Evolutionary conservation across 2,797 vertebrate genomes (phyloP).

Genomic region (Gallirallus australis): DNA sequence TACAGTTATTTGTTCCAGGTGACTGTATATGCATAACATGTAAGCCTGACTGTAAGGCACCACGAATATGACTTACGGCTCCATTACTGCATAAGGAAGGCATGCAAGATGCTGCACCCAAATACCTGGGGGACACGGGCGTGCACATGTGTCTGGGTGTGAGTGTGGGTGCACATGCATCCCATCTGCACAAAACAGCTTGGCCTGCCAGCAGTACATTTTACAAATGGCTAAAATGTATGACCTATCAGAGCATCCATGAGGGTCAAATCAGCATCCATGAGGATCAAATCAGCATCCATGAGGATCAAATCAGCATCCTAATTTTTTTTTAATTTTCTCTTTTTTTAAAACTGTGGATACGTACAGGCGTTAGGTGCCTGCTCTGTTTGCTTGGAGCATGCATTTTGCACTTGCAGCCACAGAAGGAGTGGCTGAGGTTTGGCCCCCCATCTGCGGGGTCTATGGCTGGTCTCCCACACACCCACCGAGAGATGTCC

Average conservation of each 20-base stretch:
- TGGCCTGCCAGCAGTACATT: no score
- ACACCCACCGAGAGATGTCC: background rate
- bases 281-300: background rate
- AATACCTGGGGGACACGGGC: fast-evolving
- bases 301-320: background rate
- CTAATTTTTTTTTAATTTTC: background rate
- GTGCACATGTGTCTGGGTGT: fast-evolving
- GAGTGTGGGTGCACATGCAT: fast-evolving
- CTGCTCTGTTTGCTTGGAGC: background rate
- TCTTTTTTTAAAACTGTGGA: background rate
- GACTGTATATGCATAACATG: no score
- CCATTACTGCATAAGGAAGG: background rate
- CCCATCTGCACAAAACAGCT: background rate
- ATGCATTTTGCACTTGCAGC: background rate
- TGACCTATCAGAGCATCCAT: background rate
- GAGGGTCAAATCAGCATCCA: background rate
- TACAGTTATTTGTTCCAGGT: background rate
- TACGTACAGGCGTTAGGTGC: background rate
- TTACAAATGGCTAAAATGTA: background rate
- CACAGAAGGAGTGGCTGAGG: background rate
- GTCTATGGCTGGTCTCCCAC: fast-evolving
- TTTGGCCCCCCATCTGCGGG: background rate
- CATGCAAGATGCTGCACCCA: background rate
- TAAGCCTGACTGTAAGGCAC: background rate
- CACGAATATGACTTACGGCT: background rate